Evolutionary conservation across 2,113 vertebrate species (phyloP), one percentile per base, ranked within the genome.

Genomic region (Periophthalmus modestus): DNA sequence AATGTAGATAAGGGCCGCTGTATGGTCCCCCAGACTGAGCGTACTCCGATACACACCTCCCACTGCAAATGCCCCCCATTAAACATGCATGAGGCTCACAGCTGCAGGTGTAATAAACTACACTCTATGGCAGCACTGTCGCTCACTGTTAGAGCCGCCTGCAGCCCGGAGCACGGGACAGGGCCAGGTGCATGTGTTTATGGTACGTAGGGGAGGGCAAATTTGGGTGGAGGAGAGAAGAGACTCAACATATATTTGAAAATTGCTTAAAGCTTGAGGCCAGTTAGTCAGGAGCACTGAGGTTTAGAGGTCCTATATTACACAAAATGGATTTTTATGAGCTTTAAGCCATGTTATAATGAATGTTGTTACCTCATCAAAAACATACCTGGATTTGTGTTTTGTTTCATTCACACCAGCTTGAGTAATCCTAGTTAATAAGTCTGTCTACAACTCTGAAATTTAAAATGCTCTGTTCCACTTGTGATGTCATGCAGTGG

Each of bases 61-160:
- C 77, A 88, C 86, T 91, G 89, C 87, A 94, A 93, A 93, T 93
- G 89, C 90, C 85, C 79, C 76, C 74, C 58, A 93, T 94, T 91
- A 94, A 94, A 94, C 92, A 94, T 93, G 92, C 91, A 93, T 93
- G 91, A 93, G 87, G 79, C 86, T 72, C 82, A 78, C 79, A 79
- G 88, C 87, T 94, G 74, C 87, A 93, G 90, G 89, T 94, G 85
- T 91, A 92, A 89, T 91, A 91, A 89, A 93, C 88, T 91, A 82
- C 79, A 87, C 81, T 85, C 82, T 78, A 61, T 86, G 81, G 86
- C 90, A 88, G 85, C 33, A 39, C 83, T 81, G 84, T 84, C 73
- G 75, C 78, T 88, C 87, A 86, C 77, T 57, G 72, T 59, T 72
- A 73, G 67, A 69, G 80, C 71, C 71, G 84, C 81, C 73, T 16